Conservation (phyloP, 2,888 invertebrate species). For the Homarus gammarus region DNA sequence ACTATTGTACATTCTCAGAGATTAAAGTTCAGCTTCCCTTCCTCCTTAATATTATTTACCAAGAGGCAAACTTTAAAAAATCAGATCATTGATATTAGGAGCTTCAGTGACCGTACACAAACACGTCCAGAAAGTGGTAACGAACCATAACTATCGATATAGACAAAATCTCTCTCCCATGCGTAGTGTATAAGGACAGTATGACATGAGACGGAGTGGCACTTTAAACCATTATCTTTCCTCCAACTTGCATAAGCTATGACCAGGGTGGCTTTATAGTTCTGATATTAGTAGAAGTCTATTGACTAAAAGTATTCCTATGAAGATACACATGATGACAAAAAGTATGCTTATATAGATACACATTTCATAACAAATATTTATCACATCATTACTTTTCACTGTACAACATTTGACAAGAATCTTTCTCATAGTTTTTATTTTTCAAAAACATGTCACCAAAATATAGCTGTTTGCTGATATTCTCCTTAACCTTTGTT, state of each 20-base stretch:
- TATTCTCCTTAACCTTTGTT: not conserved
- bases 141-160: not conserved
- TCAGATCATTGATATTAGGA: not conserved
- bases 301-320: not conserved
- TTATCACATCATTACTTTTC: conserved; percentile 22
- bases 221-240: not conserved
- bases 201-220: not conserved
- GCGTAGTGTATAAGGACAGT: not conserved
- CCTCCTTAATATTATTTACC: too few relatives aligned
- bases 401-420: conserved; percentile 17
- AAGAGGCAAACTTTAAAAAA: not conserved
- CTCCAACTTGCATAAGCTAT: not conserved
- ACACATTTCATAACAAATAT: conserved; percentile 31
- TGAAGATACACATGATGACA: not conserved
- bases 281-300: not conserved
- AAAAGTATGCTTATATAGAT: conserved; percentile 23
- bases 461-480: conserved; percentile 30
- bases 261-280: not conserved
- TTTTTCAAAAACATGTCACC: conserved; percentile 19
- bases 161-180: not conserved
- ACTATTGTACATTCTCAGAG: too few relatives aligned
- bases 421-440: not conserved
- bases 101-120: not conserved
- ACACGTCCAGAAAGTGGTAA: not conserved
- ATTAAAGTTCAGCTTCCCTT: too few relatives aligned